These are phyloP conservation scores for Laspeyria flexula DNA, from an alignment of 2,888 invertebrate species.

Conservation along the genomic window DNA sequence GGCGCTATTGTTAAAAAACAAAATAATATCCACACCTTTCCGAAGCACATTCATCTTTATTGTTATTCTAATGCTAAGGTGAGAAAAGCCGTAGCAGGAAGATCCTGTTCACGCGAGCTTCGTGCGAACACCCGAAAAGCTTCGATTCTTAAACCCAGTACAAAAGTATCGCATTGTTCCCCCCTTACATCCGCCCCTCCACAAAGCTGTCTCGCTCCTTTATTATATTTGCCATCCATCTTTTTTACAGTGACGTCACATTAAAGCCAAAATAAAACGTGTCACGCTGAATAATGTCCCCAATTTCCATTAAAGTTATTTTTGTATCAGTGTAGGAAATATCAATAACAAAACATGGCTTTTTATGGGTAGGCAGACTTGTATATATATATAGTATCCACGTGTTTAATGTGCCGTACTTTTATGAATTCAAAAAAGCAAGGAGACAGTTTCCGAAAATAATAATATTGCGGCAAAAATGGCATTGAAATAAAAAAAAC, in stretches of 20 bases:
- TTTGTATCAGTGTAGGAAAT: neutral
- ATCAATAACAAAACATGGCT: no score
- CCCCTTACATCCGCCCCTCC: constrained; percentile 17
- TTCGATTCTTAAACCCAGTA: constrained; percentile 43
- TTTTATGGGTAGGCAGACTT: no score
- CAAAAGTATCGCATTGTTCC: constrained; percentile 51
- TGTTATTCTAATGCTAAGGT: constrained; percentile 8
- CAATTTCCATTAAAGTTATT: constrained; percentile 35
- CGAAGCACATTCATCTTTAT: neutral
- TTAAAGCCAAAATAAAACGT: constrained; percentile 62
- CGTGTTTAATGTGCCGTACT: no score
- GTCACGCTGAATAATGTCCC: constrained; percentile 52
- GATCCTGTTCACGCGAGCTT: constrained; percentile 7
- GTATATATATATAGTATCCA: no score
- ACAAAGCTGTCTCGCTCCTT: constrained; percentile 60
- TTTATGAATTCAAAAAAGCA: no score
- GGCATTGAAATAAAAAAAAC: no score
- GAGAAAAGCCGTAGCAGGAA: constrained; percentile 12
- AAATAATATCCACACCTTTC: no score
- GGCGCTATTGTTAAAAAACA: no score
- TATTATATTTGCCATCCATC: constrained; percentile 64
- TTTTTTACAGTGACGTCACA: constrained; percentile 60
- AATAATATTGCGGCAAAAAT: no score
- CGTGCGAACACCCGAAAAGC: constrained; percentile 36
- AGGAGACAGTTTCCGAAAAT: no score